A percentile compares a stretch with the other conserved stretches of the same genome.
phyloP scores from a whole-genome alignment of 2,113 vertebrate species.

The Podocnemis expansa region DNA sequence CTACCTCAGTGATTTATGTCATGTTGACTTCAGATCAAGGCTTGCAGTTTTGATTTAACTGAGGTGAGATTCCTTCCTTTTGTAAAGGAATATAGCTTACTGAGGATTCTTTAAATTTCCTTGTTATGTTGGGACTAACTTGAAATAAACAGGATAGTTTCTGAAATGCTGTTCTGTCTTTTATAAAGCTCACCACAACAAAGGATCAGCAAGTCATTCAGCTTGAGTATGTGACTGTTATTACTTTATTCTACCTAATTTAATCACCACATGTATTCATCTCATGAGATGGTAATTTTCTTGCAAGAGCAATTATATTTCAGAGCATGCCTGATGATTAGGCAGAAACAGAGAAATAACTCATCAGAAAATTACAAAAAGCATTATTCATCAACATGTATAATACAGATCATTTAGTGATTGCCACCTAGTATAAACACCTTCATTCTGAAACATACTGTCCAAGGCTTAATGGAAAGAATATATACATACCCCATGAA shows the following conservation, averaged over 20 bases:
- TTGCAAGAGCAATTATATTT: slow-evolving; percentile 86
- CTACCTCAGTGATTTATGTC: not conserved
- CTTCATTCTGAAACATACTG: slow-evolving; percentile 81
- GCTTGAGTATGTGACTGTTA: slow-evolving; percentile 66
- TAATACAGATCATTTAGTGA: slow-evolving; percentile 61
- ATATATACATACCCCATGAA: slow-evolving; percentile 28
- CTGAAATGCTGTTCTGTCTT: slow-evolving; percentile 23
- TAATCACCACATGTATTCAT: slow-evolving; percentile 86
- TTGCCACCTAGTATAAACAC: slow-evolving; percentile 59
- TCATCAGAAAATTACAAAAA: slow-evolving; percentile 88
- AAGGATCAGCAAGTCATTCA: slow-evolving; percentile 49
- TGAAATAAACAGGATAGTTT: slow-evolving; percentile 3
- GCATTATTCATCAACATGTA: slow-evolving; percentile 85
- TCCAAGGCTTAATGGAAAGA: slow-evolving; percentile 72
- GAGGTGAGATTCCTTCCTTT: not conserved
- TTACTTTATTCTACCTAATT: slow-evolving; percentile 84
- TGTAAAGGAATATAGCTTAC: not conserved
- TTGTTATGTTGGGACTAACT: not conserved
- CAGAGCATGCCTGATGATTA: slow-evolving; percentile 85
- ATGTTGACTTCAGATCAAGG: not conserved
- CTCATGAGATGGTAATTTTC: slow-evolving; percentile 83
- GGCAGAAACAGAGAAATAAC: slow-evolving; percentile 86
- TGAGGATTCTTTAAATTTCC: not conserved
- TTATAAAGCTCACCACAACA: slow-evolving; percentile 44
- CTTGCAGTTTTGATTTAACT: not conserved